Conservation (phyloP, 1,140 invertebrate genomes). For the Drosophila tsacasi region DNA sequence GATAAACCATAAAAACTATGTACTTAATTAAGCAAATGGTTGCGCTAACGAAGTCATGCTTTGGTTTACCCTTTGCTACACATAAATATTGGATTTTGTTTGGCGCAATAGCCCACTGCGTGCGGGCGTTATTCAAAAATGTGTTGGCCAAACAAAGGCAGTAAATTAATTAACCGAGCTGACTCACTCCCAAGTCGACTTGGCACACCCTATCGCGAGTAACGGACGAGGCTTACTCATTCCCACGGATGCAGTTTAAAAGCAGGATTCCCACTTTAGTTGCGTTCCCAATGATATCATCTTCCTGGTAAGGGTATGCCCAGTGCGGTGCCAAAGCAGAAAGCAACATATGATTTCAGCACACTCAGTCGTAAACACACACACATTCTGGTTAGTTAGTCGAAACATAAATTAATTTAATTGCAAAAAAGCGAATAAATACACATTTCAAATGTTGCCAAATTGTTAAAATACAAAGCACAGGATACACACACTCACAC, state of each 20-base stretch:
- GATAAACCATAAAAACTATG: conserved; percentile 14
- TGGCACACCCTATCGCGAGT: not conserved
- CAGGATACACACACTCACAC: conserved; percentile 8
- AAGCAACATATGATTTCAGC: conserved; percentile 8
- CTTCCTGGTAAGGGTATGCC: conserved; percentile 15
- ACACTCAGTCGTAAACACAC: conserved; percentile 3
- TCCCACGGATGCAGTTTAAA: not conserved
- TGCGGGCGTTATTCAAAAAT: conserved; percentile 24
- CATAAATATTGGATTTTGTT: conserved; percentile 32
- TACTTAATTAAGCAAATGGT: conserved; percentile 53
- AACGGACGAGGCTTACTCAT: not conserved
- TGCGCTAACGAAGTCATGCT: conserved; percentile 32
- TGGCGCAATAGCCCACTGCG: conserved; percentile 1
- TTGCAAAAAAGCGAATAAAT: conserved; percentile 25
- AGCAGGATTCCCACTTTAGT: not conserved
- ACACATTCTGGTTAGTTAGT: conserved; percentile 42
- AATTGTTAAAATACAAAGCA: conserved; percentile 51
- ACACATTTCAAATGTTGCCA: conserved; percentile 53
- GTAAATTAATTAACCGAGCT: conserved; percentile 36
- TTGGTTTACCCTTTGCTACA: conserved; percentile 15
- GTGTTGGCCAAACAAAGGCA: conserved; percentile 29
- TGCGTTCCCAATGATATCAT: not conserved
- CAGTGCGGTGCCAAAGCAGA: not conserved
- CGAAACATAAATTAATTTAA: conserved; percentile 44
- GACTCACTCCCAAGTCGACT: not conserved